These are phyloP conservation scores for Rhizomys pruinosus DNA, from an alignment of 2,113 vertebrate species.

Conservation along the genomic window DNA sequence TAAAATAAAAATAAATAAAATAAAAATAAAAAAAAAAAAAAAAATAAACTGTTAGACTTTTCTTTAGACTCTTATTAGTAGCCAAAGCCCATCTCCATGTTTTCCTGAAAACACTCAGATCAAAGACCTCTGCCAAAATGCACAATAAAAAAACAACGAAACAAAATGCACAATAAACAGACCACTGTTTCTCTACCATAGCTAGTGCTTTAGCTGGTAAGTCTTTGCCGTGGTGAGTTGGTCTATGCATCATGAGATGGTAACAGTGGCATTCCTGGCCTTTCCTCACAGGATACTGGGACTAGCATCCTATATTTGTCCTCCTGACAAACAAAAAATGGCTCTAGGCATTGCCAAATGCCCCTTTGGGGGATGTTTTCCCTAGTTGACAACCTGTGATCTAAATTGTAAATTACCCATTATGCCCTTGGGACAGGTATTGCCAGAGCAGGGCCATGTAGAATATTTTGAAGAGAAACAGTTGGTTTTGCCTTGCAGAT, in stretches of 20 bases:
- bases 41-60: no score
- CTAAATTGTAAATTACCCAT: neutral
- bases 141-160: no score
- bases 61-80: slow-evolving; percentile 7
- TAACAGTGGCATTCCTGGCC: neutral
- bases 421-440: slow-evolving; percentile 1
- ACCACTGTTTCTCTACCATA: neutral
- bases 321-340: neutral
- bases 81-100: neutral
- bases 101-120: slow-evolving; percentile 14
- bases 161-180: neutral
- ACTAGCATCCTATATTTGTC: neutral
- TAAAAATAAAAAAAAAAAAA: no score
- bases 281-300: neutral
- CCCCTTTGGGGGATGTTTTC: neutral
- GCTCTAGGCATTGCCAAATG: neutral
- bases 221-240: neutral
- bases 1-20: no score
- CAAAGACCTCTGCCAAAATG: neutral
- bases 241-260: neutral
- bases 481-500: slow-evolving; percentile 39
- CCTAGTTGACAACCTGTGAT: neutral
- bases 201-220: neutral
- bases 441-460: neutral
- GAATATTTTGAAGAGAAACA: neutral